Conservation (phyloP, 2,797 vertebrate species). For the Bovichtus variegatus region DNA sequence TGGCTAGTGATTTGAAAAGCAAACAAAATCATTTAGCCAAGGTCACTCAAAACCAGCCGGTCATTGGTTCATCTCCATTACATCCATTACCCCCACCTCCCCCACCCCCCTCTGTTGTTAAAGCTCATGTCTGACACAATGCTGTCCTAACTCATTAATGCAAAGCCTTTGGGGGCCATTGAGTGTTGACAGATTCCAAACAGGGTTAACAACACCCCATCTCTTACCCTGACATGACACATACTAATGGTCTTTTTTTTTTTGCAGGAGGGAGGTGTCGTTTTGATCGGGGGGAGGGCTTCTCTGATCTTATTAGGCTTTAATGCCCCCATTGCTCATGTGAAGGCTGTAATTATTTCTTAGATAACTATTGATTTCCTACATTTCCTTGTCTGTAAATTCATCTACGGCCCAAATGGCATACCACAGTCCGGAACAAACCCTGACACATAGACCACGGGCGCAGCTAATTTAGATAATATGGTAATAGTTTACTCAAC, state of each 20-base stretch:
- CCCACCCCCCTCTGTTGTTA: conserved; percentile 27
- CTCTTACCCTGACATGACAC: conserved; percentile 67
- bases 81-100: conserved; percentile 57
- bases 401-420: conserved; percentile 35
- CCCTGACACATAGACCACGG: too few relatives aligned
- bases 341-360: conserved; percentile 86
- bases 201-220: conserved; percentile 74
- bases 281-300: conserved; percentile 14
- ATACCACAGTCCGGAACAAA: too few relatives aligned
- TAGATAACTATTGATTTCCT: conserved; percentile 84
- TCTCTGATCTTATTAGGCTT: conserved; percentile 79
- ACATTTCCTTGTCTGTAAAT: conserved; percentile 59
- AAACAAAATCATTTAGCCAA: conserved; percentile 40
- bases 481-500: too few relatives aligned
- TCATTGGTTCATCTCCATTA: conserved; percentile 54
- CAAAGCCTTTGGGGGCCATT: conserved; percentile 74
- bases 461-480: too few relatives aligned
- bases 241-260: conserved; percentile 56
- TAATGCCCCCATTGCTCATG: conserved; percentile 80
- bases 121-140: conserved; percentile 54
- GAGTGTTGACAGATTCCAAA: conserved; percentile 74
- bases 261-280: conserved; percentile 24
- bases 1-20: neutral
- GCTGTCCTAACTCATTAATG: conserved; percentile 73
- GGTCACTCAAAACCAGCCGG: conserved; percentile 46